phyloP scores from a whole-genome alignment of 2,113 vertebrate species.

The Rhinolophus sinicus region DNA sequence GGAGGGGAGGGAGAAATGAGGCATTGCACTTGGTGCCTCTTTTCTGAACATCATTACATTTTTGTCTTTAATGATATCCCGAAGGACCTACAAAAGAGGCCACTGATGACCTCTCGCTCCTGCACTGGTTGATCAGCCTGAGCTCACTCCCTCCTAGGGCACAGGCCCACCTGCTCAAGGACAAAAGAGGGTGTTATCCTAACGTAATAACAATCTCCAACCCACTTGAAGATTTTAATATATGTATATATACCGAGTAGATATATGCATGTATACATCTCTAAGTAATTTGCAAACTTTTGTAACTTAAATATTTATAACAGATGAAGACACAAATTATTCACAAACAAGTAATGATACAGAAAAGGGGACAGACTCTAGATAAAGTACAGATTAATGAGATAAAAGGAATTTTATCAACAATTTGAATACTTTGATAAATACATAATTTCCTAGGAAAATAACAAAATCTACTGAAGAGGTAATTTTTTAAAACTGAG shows the following conservation, averaged over 20 bases:
- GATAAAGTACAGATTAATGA: background rate
- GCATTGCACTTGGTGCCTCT: background rate
- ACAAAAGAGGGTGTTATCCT: background rate
- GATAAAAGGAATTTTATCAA: slow-evolving; percentile 20
- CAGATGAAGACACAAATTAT: slow-evolving; percentile 40
- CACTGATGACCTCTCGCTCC: background rate
- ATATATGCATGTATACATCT: background rate
- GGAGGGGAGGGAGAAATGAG: background rate
- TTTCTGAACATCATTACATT: background rate
- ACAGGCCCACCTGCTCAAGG: background rate
- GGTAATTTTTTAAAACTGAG: background rate
- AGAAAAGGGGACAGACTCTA: background rate
- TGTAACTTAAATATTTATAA: slow-evolving; percentile 1
- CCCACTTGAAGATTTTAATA: background rate
- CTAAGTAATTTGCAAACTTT: slow-evolving; percentile 3
- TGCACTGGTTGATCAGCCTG: background rate
- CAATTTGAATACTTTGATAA: slow-evolving; percentile 18
- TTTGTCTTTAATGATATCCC: slow-evolving; percentile 22
- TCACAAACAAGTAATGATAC: background rate
- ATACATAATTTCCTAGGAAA: background rate
- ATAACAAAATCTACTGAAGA: background rate
- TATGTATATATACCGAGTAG: background rate
- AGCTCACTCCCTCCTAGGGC: background rate
- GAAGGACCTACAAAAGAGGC: background rate
- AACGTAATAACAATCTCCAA: background rate